These are phyloP conservation scores for Helostoma temminkii DNA, from an alignment of 2,797 vertebrate species.

Conservation along the genomic window DNA sequence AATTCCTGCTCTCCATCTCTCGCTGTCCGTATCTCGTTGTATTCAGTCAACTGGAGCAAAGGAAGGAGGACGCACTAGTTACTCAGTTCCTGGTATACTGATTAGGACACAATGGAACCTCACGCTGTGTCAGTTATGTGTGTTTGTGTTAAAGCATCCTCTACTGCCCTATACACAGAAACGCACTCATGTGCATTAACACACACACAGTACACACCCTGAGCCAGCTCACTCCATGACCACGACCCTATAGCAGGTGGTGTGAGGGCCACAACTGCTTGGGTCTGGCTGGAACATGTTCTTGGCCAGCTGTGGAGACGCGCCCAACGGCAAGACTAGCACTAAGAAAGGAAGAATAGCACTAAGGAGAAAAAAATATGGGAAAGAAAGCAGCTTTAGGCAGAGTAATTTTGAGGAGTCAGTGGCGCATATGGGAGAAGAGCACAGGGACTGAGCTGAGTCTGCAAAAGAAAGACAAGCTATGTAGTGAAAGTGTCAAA, in stretches of 20 bases:
- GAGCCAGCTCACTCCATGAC: slow-evolving; percentile 9
- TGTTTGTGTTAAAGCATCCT: slow-evolving; percentile 65
- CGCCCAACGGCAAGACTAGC: slow-evolving; percentile 51
- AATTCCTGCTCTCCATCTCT: slow-evolving; percentile 57
- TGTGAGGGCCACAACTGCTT: slow-evolving; percentile 51
- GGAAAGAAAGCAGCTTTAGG: not conserved
- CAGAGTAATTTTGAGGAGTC: not conserved
- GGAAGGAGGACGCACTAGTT: slow-evolving; percentile 66
- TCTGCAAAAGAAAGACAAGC: not conserved
- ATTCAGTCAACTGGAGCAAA: slow-evolving; percentile 67
- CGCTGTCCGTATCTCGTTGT: slow-evolving; percentile 44
- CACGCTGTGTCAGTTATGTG: slow-evolving; percentile 70
- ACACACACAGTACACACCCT: slow-evolving; percentile 26
- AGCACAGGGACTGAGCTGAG: not conserved
- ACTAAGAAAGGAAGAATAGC: not conserved
- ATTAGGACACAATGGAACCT: slow-evolving; percentile 71
- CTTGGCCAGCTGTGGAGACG: slow-evolving; percentile 64
- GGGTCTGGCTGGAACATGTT: slow-evolving; percentile 51
- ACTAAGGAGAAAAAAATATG: not conserved
- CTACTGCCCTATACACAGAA: slow-evolving; percentile 11
- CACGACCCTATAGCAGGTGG: slow-evolving; percentile 71
- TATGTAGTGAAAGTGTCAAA: not conserved
- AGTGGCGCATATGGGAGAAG: not conserved
- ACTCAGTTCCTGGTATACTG: slow-evolving; percentile 57
- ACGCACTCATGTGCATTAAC: slow-evolving; percentile 3